Evolutionary conservation across 2,113 vertebrate genomes (phyloP).

Genomic region (Ammodytes marinus): DNA sequence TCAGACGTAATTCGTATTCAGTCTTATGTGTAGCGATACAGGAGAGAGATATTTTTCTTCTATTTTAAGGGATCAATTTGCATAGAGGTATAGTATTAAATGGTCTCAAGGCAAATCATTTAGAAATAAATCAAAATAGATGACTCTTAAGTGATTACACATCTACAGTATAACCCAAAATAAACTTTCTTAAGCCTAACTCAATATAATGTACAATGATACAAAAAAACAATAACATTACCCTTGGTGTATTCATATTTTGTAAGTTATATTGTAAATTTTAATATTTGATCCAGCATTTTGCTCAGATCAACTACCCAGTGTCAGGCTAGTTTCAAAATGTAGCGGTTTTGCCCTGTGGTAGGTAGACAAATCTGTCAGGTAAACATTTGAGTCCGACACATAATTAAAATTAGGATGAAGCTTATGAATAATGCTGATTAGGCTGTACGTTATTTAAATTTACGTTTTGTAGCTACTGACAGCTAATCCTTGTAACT

Average conservation of each 20-base stretch:
- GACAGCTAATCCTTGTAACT: conserved; percentile 16
- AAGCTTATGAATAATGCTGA: conserved; percentile 31
- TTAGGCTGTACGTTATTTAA: conserved; percentile 16
- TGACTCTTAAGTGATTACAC: conserved; percentile 11
- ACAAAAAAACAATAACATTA: not conserved
- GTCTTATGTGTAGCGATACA: conserved; percentile 13
- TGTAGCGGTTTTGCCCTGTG: conserved; percentile 46
- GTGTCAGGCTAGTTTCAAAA: conserved; percentile 20
- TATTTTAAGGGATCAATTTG: conserved; percentile 24
- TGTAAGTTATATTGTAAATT: not conserved
- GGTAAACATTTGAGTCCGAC: conserved; percentile 15
- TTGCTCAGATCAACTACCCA: conserved; percentile 7
- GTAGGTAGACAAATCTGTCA: conserved; percentile 19
- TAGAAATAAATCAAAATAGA: conserved; percentile 4
- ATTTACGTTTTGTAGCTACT: conserved; percentile 11
- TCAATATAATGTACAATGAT: conserved; percentile 6
- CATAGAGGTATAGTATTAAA: conserved; percentile 26
- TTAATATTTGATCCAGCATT: conserved; percentile 11
- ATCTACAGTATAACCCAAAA: conserved; percentile 21
- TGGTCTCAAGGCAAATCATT: not conserved
- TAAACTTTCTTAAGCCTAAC: conserved; percentile 21
- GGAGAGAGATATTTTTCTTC: not conserved
- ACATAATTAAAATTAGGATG: conserved; percentile 35
- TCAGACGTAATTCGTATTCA: conserved; percentile 1
- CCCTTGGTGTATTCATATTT: not conserved